phyloP scores from a whole-genome alignment of 2,797 vertebrate species.

The Adrianichthys oophorus region DNA sequence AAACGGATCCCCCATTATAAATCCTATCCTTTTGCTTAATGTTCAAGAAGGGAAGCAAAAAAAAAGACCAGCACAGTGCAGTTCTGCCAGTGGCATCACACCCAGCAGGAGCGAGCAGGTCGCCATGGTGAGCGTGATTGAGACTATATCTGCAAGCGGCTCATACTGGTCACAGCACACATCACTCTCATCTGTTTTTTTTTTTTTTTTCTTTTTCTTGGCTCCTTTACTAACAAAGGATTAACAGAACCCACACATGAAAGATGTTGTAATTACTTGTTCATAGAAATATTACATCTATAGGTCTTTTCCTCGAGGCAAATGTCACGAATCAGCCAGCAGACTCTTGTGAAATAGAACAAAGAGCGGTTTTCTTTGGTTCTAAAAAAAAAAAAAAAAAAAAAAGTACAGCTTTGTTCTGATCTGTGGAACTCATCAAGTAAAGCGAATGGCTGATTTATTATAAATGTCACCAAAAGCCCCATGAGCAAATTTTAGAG shows the following conservation, averaged over 20 bases:
- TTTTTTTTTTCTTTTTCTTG: constrained; percentile 3
- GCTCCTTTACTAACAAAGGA: constrained; percentile 12
- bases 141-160: constrained; percentile 50
- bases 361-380: constrained; percentile 19
- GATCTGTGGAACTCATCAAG: constrained; percentile 24
- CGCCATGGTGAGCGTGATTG: constrained; percentile 53
- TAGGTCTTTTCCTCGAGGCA: constrained; percentile 30
- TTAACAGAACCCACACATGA: constrained; percentile 34
- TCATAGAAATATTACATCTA: constrained; percentile 52
- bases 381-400: constrained; percentile 21
- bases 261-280: constrained; percentile 55
- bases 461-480: constrained; percentile 49
- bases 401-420: constrained; percentile 31
- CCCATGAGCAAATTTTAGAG: constrained; percentile 32
- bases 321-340: constrained; percentile 21
- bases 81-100: constrained; percentile 1
- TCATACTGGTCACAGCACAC: constrained; percentile 35
- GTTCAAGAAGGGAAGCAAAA: constrained; percentile 18
- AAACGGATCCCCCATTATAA: not conserved
- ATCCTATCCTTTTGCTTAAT: constrained; percentile 19
- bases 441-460: constrained; percentile 35
- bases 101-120: constrained; percentile 45
- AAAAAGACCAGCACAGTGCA: constrained; percentile 15
- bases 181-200: constrained; percentile 17
- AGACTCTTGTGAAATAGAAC: constrained; percentile 26